These are phyloP conservation scores for Chrysochloris asiatica DNA, from an alignment of 2,113 vertebrate species.

Conservation along the genomic window DNA sequence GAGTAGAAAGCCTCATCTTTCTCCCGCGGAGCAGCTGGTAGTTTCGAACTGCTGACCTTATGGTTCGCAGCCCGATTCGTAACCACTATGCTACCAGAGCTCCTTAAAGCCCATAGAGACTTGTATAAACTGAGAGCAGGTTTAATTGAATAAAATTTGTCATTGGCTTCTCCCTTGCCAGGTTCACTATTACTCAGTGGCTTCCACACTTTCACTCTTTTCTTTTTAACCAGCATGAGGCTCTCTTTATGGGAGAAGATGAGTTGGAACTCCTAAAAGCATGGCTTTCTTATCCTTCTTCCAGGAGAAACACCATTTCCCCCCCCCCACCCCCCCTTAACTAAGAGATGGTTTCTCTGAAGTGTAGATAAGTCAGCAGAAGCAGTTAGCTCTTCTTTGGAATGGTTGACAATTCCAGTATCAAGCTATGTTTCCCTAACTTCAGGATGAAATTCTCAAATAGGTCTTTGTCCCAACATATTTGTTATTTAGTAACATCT, in stretches of 20 bases:
- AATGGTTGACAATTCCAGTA: neutral
- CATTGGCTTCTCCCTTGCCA: slow-evolving; percentile 18
- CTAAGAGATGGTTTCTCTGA: neutral
- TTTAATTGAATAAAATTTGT: slow-evolving; percentile 70
- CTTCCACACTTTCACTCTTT: neutral
- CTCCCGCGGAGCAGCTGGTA: too few relatives aligned
- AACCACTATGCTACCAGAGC: too few relatives aligned
- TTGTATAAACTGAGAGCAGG: slow-evolving; percentile 17
- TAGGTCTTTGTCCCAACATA: neutral
- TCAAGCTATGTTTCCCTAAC: neutral
- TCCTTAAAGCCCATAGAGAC: slow-evolving; percentile 44
- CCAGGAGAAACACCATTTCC: neutral
- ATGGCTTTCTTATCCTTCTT: neutral
- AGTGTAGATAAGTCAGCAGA: neutral
- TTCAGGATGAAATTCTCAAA: neutral
- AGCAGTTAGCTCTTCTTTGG: accelerated
- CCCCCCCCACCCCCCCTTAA: neutral
- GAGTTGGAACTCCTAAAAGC: neutral
- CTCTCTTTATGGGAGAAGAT: neutral
- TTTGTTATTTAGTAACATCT: neutral
- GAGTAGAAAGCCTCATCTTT: too few relatives aligned
- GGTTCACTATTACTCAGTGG: slow-evolving; percentile 19
- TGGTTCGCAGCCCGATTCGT: too few relatives aligned
- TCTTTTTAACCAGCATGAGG: neutral
- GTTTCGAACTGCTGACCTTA: too few relatives aligned